These are phyloP conservation scores for Chamaetylas fuelleborni DNA, from an alignment of 2,113 vertebrate species.

Conservation along the genomic window DNA sequence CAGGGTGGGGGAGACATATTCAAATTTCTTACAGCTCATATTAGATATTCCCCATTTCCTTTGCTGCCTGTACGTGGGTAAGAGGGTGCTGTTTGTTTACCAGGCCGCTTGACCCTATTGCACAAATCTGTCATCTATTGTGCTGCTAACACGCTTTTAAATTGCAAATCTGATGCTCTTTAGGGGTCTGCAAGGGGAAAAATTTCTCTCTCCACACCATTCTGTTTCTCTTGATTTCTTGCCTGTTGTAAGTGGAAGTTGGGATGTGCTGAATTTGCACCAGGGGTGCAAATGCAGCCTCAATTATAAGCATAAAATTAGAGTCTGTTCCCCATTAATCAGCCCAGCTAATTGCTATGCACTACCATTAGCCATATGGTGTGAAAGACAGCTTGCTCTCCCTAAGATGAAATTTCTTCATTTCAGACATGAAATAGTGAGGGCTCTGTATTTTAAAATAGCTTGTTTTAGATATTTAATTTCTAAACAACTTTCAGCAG, in stretches of 20 bases:
- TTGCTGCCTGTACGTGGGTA: conserved; percentile 60
- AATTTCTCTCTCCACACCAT: conserved; percentile 69
- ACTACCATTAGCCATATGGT: conserved; percentile 99
- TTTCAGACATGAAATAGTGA: conserved; percentile 85
- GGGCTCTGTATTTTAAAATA: conserved; percentile 81
- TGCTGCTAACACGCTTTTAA: conserved; percentile 77
- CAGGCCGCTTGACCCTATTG: conserved; percentile 76
- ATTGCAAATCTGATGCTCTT: conserved; percentile 81
- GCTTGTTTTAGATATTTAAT: conserved; percentile 85
- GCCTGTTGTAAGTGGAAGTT: conserved; percentile 78
- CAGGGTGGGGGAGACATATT: conserved; percentile 58
- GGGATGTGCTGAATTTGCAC: conserved; percentile 93
- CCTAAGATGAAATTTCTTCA: conserved; percentile 84
- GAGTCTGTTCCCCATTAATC: conserved; percentile 96
- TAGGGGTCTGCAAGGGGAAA: conserved; percentile 67
- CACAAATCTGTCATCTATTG: conserved; percentile 80
- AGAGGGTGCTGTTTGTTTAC: conserved; percentile 80
- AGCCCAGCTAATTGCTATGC: conserved; percentile 93
- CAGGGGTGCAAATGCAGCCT: conserved; percentile 85
- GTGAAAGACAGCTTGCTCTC: conserved; percentile 90
- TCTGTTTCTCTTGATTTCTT: conserved; percentile 80
- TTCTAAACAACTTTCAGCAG: conserved; percentile 83
- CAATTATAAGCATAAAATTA: conserved; percentile 95
- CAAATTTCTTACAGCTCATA: conserved; percentile 72
- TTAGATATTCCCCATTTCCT: conserved; percentile 67